A percentile compares a stretch with the other conserved stretches of the same genome.
Conservation (phyloP, 2,797 vertebrate species). For the Myripristis murdjan region DNA sequence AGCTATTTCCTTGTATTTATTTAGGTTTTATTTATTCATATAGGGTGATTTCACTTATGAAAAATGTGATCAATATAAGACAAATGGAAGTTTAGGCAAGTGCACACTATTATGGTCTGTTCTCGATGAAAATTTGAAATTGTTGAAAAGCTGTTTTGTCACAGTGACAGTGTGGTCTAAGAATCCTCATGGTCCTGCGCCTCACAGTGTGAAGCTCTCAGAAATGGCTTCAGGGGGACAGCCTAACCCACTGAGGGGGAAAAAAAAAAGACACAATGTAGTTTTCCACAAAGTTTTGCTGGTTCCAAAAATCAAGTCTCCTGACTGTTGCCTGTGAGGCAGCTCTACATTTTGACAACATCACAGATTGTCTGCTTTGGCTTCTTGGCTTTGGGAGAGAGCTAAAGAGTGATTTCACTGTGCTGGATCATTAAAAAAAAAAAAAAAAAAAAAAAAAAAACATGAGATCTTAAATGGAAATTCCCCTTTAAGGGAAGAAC, state of each 20-base stretch:
- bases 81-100: too few relatives aligned
- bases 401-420: constrained; percentile 14
- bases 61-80: neutral
- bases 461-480: constrained; percentile 18
- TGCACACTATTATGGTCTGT: neutral
- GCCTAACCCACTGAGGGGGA: too few relatives aligned
- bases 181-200: too few relatives aligned
- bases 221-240: too few relatives aligned
- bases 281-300: neutral
- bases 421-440: constrained; percentile 19
- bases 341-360: neutral
- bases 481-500: constrained; percentile 9
- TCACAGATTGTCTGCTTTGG: neutral
- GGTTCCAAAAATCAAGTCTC: neutral
- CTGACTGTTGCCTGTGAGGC: neutral
- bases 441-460: constrained; percentile 42
- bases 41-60: neutral
- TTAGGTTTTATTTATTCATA: neutral
- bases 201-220: too few relatives aligned
- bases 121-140: neutral
- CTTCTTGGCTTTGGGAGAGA: neutral
- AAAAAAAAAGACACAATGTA: too few relatives aligned
- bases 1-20: constrained; percentile 6
- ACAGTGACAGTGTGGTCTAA: too few relatives aligned
- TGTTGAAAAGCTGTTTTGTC: too few relatives aligned